Conservation (phyloP, 2,113 vertebrate species). For the Terrapene triunguis region DNA sequence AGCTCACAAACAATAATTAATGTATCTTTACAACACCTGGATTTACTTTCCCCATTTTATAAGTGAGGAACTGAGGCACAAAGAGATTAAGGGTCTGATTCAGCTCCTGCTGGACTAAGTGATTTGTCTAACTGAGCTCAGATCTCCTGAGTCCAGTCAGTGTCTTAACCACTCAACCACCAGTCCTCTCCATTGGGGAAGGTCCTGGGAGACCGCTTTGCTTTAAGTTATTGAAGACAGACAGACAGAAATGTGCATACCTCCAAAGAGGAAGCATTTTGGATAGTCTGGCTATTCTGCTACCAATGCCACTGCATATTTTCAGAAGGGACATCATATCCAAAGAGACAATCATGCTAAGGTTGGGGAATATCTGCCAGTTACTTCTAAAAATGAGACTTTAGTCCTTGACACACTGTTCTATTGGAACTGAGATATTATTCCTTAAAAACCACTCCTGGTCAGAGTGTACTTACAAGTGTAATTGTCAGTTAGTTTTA, state of each 20-base stretch:
- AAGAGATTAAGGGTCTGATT: background rate
- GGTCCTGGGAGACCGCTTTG: background rate
- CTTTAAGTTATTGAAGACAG: background rate
- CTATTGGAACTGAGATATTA: constrained; percentile 2
- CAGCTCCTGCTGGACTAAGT: background rate
- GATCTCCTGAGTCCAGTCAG: background rate
- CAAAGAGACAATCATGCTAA: background rate
- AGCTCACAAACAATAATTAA: background rate
- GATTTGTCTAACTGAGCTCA: background rate
- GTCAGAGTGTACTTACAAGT: constrained; percentile 51
- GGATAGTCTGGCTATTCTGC: background rate
- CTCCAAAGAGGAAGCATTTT: background rate
- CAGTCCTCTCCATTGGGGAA: background rate
- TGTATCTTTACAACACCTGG: background rate
- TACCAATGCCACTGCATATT: background rate
- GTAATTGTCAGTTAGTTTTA: background rate
- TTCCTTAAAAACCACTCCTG: constrained; percentile 41
- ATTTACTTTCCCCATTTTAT: background rate
- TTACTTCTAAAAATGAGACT: constrained; percentile 38
- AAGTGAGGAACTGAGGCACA: background rate
- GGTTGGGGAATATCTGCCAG: background rate
- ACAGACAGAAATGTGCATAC: background rate
- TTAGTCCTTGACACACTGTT: background rate
- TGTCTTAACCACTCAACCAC: background rate
- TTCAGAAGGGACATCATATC: background rate